These are phyloP conservation scores for Trissolcus japonicus DNA, from an alignment of 2,888 invertebrate genomes.

Conservation along the genomic window DNA sequence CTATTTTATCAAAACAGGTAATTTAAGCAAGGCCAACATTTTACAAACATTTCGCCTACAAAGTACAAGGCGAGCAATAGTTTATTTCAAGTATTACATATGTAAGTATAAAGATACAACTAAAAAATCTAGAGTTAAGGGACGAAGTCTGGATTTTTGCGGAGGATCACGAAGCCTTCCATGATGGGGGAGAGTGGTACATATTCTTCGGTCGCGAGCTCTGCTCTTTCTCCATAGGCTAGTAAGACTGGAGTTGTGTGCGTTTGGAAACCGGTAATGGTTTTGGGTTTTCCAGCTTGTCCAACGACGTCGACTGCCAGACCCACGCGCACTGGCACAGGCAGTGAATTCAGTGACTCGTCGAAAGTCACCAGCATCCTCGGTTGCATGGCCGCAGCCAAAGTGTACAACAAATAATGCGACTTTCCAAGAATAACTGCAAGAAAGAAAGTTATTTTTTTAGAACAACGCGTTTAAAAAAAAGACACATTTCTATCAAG, in stretches of 20 bases:
- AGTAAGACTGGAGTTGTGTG: conserved; percentile 98
- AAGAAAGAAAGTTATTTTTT: conserved; percentile 60
- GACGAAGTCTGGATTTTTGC: conserved; percentile 88
- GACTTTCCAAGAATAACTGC: conserved; percentile 93
- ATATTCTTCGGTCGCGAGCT: conserved; percentile 98
- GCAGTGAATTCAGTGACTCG: conserved; percentile 93
- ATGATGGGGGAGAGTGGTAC: conserved; percentile 94
- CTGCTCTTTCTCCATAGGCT: conserved; percentile 97
- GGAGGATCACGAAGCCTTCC: conserved; percentile 99
- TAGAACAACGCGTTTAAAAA: neutral
- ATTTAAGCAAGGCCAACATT: neutral
- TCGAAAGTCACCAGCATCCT: conserved; percentile 99
- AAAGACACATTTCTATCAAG: neutral
- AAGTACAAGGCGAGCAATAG: conserved; percentile 22
- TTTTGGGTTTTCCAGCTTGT: conserved; percentile 99
- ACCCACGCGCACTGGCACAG: conserved; percentile 94
- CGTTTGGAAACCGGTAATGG: conserved; percentile 99
- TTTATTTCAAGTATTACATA: conserved; percentile 50
- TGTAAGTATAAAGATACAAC: conserved; percentile 37
- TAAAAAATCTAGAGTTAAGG: conserved; percentile 68
- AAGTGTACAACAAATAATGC: conserved; percentile 95
- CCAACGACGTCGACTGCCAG: conserved; percentile 99
- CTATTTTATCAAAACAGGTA: neutral
- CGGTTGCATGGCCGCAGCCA: conserved; percentile 99
- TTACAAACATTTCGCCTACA: conserved; percentile 38